These are phyloP conservation scores for Chloroceryle inda DNA, from an alignment of 2,797 vertebrate species.

Conservation along the genomic window DNA sequence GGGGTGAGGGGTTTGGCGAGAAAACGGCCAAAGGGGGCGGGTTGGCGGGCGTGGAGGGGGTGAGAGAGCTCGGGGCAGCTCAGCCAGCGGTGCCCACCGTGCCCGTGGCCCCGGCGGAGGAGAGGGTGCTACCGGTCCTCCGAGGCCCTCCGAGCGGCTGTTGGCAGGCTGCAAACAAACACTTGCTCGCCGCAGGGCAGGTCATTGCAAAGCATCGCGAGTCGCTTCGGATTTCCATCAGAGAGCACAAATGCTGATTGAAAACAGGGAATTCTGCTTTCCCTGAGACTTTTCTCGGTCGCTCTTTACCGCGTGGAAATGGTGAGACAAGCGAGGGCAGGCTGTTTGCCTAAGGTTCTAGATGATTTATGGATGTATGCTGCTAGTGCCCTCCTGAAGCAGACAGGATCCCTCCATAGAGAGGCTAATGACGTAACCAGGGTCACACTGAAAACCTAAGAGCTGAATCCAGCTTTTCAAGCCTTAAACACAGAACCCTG, in stretches of 20 bases:
- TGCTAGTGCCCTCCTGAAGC: background rate
- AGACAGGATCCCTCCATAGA: fast-evolving
- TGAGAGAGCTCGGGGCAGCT: background rate
- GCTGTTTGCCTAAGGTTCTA: background rate
- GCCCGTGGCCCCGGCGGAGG: fast-evolving
- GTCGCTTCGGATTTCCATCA: background rate
- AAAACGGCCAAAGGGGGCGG: background rate
- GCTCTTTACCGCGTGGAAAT: background rate
- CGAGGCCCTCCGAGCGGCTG: background rate
- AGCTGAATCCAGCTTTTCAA: background rate
- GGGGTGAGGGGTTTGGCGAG: background rate
- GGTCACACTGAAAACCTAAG: background rate
- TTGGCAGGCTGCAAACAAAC: background rate
- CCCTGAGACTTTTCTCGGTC: background rate
- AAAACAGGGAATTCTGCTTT: background rate
- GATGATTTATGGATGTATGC: background rate
- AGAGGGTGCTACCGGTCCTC: background rate
- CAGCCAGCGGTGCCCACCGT: background rate
- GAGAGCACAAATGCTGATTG: background rate
- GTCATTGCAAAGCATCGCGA: background rate
- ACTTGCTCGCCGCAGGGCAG: fast-evolving
- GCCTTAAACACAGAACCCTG: background rate
- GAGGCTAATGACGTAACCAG: background rate
- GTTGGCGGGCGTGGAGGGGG: fast-evolving
- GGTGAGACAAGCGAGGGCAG: background rate